Evolutionary conservation across 2,797 vertebrate species (phyloP).

Genomic region (Nyctibius grandis): DNA sequence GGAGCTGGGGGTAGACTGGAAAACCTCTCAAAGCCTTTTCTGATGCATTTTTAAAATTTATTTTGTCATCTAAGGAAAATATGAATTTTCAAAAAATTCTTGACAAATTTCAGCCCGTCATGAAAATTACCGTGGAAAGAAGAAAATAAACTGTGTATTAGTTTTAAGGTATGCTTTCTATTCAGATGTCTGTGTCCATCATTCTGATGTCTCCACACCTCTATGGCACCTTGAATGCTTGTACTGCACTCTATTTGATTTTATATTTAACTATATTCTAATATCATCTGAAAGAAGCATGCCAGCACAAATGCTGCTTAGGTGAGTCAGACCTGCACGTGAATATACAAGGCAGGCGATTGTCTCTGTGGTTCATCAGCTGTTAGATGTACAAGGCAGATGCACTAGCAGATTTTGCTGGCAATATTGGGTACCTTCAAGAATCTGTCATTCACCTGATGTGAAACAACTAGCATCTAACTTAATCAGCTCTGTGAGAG

Average conservation of each 20-base stretch:
- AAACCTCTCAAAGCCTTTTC: neutral
- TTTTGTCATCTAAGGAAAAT: neutral
- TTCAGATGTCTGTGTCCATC: neutral
- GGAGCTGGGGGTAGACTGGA: neutral
- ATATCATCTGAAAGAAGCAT: neutral
- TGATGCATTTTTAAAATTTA: neutral
- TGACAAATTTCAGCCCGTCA: neutral
- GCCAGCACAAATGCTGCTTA: neutral
- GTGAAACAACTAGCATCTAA: neutral
- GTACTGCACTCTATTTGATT: neutral
- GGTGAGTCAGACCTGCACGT: neutral
- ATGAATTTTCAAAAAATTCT: neutral
- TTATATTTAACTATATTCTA: neutral
- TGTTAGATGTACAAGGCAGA: neutral
- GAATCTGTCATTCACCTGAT: neutral
- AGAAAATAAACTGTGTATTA: neutral
- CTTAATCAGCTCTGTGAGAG: neutral
- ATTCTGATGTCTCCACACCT: neutral
- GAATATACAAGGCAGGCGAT: neutral
- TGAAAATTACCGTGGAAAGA: neutral
- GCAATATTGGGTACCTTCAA: neutral
- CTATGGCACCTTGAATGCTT: neutral
- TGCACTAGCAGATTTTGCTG: neutral
- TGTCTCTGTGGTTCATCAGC: neutral
- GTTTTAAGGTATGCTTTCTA: neutral